Evolutionary conservation across 2,113 vertebrate species (phyloP).

Genomic region (Rhinoptilus africanus): DNA sequence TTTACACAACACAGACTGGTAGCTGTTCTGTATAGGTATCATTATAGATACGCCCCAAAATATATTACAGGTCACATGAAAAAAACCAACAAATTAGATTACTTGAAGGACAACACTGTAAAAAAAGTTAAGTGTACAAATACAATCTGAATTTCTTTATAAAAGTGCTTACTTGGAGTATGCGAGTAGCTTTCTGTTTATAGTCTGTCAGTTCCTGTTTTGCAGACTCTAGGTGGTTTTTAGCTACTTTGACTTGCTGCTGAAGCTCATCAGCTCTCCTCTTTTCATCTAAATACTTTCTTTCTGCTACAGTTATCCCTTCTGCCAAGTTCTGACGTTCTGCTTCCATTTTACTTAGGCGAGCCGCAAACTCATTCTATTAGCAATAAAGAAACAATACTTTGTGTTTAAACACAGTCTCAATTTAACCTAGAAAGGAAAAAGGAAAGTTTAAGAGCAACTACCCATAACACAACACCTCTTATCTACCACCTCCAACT

Average conservation of each 20-base stretch:
- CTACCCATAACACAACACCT: background rate
- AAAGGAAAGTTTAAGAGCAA: slow-evolving; percentile 10
- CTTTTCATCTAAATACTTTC: slow-evolving; percentile 85
- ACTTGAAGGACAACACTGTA: background rate
- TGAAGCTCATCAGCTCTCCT: slow-evolving; percentile 83
- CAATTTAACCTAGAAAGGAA: background rate
- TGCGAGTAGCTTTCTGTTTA: slow-evolving; percentile 95
- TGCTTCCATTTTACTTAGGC: slow-evolving; percentile 84
- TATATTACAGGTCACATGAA: background rate
- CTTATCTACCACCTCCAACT: background rate
- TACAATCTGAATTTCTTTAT: background rate
- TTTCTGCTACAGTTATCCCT: slow-evolving; percentile 82
- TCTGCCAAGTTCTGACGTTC: slow-evolving; percentile 92
- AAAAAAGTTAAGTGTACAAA: background rate
- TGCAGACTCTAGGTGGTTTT: slow-evolving; percentile 77
- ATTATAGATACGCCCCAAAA: background rate
- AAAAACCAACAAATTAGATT: background rate
- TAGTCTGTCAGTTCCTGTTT: slow-evolving; percentile 93
- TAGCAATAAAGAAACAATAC: slow-evolving; percentile 23
- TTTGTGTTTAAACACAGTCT: slow-evolving; percentile 22
- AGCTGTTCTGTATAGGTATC: background rate
- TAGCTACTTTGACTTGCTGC: slow-evolving; percentile 83
- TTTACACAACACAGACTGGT: background rate
- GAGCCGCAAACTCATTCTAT: slow-evolving; percentile 84
- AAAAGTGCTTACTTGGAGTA: slow-evolving; percentile 84